Base-by-base conservation (phyloP, 2,888 invertebrate species). In the Margaritifera margaritifera region DNA sequence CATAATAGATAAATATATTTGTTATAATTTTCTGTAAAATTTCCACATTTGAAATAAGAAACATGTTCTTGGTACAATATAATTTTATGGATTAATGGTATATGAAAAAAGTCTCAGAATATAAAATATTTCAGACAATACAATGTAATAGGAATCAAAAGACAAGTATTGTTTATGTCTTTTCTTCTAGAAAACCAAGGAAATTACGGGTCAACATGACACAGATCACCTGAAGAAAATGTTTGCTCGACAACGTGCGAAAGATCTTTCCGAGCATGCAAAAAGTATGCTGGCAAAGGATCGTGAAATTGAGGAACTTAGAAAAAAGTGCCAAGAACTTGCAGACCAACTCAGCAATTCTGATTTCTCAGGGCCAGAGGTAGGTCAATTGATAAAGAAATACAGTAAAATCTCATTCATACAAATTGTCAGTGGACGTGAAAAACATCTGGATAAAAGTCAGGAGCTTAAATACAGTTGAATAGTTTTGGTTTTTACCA, bases 181-280 rank as follows among this genome's bases (percentile, higher is more conserved):
- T 64, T 15, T 15, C 42, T 68, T 69, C 4, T 71, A 83, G 83
- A 83, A 82, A 71, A 71, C 80, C 1, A 79, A 76, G 62, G 82
- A 84, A 64, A 74, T 79, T 61, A 68, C 72, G 4, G 74, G 64
- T n/a, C 78, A 64, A 59, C 50, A 77, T 19, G 84, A 83, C 42
- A 72, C 74, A 0, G 88, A 88, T 8, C 84, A 84, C 24, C 77
- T 87, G 69, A 88, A 87, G 79, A 84, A 86, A 67, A 72, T 85
- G 76, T 86, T 85, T 73, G 87, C 87, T 20, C 74, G 86, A 54
- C 88, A 88, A 72, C 78, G 87, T 59, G 86, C 87, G 42, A 85
- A 85, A 70, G 87, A 88, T 69, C 79, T 86, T 57, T 84, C 89
- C 2, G 88, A 87, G 63, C 86, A 88, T 68, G 86, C 86, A 70